Evolutionary conservation across 2,113 vertebrate species (phyloP), one percentile per base, ranked within the genome.

Genomic region (Siniperca chuatsi): DNA sequence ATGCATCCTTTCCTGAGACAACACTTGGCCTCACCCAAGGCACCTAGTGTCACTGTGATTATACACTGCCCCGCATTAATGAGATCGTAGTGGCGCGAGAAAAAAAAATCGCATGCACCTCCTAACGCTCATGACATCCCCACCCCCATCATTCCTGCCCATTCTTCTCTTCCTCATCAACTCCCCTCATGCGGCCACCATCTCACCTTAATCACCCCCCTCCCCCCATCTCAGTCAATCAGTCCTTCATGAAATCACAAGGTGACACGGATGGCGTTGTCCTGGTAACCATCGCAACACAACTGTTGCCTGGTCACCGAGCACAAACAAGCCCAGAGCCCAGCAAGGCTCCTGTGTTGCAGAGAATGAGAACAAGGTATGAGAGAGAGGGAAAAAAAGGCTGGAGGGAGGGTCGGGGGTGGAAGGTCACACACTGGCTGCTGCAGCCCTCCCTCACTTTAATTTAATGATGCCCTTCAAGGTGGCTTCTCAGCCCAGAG

Each of bases 281-380:
- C 94, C 46, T 82, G 90, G 92, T 75, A 95, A 95, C 94, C 88
- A 90, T 80, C n/a, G 62, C 90, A 76, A 87, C 88, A 91, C 87
- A 94, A 93, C 92, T 90, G 92, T 94, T 94, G 93, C 93, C 90
- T 90, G 93, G 93, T 79, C 91, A 89, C 84, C 61, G 20, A 67
- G 83, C 67, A 48, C 92, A 84, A 90, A 90, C 82, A 89, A 80
- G 77, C 78, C 73, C 74, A 13, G 82, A 79, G 83, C 87, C 66
- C 64, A 75, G 84, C 65, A 20, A 68, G 75, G 86, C 55, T 78
- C 84, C 71, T 46, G 66, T 67, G 78, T 37, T 21, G 52, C 84
- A 57, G 78, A 83, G 86, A 90, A 80, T 76, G 48, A 79, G 80
- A 91, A 83, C 40, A 76, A 76, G 80, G 76, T 82, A 72, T 48